These are phyloP conservation scores for Indri indri DNA, from an alignment of 2,113 vertebrate species.

Conservation along the genomic window DNA sequence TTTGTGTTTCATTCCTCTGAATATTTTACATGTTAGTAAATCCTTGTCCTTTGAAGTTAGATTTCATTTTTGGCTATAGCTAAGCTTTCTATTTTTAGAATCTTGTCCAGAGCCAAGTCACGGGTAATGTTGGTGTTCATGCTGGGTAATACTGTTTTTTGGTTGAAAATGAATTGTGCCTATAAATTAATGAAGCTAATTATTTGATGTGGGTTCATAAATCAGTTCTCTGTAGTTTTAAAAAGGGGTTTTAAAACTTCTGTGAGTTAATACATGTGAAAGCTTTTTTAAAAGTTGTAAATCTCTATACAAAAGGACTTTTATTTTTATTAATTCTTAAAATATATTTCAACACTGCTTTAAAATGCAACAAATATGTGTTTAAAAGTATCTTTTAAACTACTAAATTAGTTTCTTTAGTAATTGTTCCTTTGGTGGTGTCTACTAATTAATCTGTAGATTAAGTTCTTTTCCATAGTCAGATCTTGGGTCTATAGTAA, in stretches of 20 bases:
- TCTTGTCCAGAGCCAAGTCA: not conserved
- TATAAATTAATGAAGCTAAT: conserved; percentile 48
- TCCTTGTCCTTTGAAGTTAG: not conserved
- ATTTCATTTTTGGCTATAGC: conserved; percentile 29
- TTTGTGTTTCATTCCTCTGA: not conserved
- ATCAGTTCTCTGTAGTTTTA: not conserved
- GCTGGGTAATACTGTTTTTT: not conserved
- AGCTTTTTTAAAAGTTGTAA: not conserved
- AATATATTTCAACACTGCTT: not conserved
- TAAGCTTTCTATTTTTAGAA: conserved; percentile 54
- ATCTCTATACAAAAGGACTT: not conserved
- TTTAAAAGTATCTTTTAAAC: not conserved
- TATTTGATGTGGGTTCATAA: not conserved
- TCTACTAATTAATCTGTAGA: not conserved
- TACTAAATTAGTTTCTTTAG: not conserved
- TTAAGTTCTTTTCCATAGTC: not conserved
- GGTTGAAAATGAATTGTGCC: conserved; percentile 29
- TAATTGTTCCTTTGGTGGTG: not conserved
- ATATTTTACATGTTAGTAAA: not conserved
- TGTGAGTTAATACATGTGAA: not conserved
- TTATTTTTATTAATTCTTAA: conserved; percentile 2
- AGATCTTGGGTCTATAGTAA: not conserved
- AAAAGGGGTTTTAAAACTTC: conserved; percentile 21
- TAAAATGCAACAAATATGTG: not conserved
- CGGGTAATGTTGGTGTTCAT: not conserved